These are phyloP conservation scores for Merodon equestris DNA, from an alignment of 2,888 invertebrate genomes.

Conservation along the genomic window DNA sequence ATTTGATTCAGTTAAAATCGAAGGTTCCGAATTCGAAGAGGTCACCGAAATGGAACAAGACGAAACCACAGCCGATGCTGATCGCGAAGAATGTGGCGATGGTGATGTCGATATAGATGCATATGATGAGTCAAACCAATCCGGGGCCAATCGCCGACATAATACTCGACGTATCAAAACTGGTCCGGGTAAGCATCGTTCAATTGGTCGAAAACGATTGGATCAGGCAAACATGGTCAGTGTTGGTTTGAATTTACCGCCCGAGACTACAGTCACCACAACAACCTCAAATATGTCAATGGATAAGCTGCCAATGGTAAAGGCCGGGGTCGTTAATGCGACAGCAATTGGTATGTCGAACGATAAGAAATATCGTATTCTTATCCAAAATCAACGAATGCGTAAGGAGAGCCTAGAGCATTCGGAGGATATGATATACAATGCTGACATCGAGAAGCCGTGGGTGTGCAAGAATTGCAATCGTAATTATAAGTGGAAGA, in stretches of 20 bases:
- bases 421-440: conserved; percentile 79
- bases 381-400: conserved; percentile 78
- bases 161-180: conserved; percentile 58
- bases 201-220: conserved; percentile 38
- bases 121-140: conserved; percentile 23
- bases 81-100: conserved; percentile 76
- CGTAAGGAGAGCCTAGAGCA: conserved; percentile 78
- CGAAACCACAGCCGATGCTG: conserved; percentile 73
- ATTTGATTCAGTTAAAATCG: conserved; percentile 77
- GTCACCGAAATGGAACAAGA: conserved; percentile 72
- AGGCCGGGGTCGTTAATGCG: conserved; percentile 68
- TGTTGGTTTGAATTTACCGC: conserved; percentile 35
- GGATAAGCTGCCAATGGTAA: conserved; percentile 48
- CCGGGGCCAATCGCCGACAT: conserved; percentile 17
- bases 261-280: conserved; percentile 67
- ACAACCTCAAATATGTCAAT: conserved; percentile 55
- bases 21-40: conserved; percentile 77
- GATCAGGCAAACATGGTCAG: conserved; percentile 22
- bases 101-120: conserved; percentile 65
- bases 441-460: conserved; percentile 78
- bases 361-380: conserved; percentile 78
- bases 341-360: conserved; percentile 72
- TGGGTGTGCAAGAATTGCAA: conserved; percentile 84
- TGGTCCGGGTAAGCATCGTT: conserved; percentile 36
- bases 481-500: conserved; percentile 87